These are phyloP conservation scores for Brachirus orientalis DNA, from an alignment of 2,113 vertebrate genomes.

Conservation along the genomic window DNA sequence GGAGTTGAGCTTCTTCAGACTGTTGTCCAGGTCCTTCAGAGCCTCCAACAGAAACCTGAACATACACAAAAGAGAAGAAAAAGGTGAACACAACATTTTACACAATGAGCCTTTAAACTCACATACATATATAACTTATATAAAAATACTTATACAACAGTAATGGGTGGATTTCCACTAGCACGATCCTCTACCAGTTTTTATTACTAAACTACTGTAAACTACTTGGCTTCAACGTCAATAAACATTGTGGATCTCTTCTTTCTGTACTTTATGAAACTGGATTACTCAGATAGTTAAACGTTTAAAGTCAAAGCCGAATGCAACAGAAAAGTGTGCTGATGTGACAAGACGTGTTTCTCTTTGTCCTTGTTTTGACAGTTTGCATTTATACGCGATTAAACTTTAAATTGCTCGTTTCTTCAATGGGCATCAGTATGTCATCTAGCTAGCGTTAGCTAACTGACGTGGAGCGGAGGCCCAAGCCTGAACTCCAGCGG, in stretches of 20 bases:
- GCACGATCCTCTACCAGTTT: too few species aligned
- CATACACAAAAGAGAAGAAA: too few species aligned
- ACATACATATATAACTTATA: too few species aligned
- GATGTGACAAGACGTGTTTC: rapidly evolving
- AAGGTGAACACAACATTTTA: neutral
- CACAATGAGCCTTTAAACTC: too few species aligned
- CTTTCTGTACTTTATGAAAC: too few species aligned
- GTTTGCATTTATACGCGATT: neutral
- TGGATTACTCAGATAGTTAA: too few species aligned
- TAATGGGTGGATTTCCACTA: too few species aligned
- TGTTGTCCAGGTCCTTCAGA: constrained; percentile 93
- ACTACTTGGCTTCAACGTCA: too few species aligned
- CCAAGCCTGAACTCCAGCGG: constrained; percentile 11
- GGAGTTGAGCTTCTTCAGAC: constrained; percentile 93
- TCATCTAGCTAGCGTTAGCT: constrained; percentile 40
- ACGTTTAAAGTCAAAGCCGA: neutral
- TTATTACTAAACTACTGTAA: too few species aligned
- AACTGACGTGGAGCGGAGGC: constrained; percentile 51
- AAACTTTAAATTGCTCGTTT: neutral
- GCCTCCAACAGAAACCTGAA: constrained; percentile 93
- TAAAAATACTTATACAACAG: too few species aligned
- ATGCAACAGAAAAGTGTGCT: rapidly evolving
- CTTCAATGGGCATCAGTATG: neutral
- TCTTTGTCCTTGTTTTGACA: rapidly evolving
- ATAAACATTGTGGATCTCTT: too few species aligned